Percentiles rank a stretch among this genome's conserved stretches.
Evolutionary conservation across 2,888 invertebrate genomes (phyloP).

Genomic region (Torymus tubicola): DNA sequence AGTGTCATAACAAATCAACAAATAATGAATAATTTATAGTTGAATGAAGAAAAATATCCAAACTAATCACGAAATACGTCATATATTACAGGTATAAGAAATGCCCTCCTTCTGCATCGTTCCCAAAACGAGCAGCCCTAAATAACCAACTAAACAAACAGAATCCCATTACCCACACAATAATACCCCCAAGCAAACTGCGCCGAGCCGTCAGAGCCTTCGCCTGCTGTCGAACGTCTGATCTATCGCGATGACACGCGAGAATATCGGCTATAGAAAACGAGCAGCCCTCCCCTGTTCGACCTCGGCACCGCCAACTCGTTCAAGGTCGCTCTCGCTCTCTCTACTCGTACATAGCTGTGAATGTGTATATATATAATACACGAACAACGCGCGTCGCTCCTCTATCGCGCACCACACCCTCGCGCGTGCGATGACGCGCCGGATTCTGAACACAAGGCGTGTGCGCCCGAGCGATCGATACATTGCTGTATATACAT

Average conservation of each 20-base stretch:
- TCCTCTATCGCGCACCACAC: not conserved
- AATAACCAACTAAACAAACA: too few species aligned
- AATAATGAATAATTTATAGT: too few species aligned
- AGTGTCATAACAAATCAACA: too few species aligned
- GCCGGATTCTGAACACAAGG: not conserved
- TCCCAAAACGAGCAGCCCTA: too few species aligned
- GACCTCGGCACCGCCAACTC: slow-evolving; percentile 31
- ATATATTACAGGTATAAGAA: too few species aligned
- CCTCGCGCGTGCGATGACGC: too few species aligned
- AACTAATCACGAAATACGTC: too few species aligned
- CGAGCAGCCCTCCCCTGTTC: not conserved
- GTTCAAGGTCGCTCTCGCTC: slow-evolving; percentile 31
- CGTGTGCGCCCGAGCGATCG: not conserved
- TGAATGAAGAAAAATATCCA: too few species aligned
- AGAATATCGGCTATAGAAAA: not conserved
- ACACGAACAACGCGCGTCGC: not conserved
- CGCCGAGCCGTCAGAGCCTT: not conserved
- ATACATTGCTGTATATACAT: not conserved
- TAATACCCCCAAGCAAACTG: too few species aligned
- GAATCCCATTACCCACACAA: too few species aligned
- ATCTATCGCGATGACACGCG: not conserved
- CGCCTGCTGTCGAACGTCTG: not conserved
- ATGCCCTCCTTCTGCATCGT: too few species aligned
- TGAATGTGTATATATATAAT: not conserved
- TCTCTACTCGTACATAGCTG: not conserved